Evolutionary conservation across 1,140 invertebrate genomes (phyloP), one percentile per base, ranked within the genome.

Genomic region (Mercenaria mercenaria): DNA sequence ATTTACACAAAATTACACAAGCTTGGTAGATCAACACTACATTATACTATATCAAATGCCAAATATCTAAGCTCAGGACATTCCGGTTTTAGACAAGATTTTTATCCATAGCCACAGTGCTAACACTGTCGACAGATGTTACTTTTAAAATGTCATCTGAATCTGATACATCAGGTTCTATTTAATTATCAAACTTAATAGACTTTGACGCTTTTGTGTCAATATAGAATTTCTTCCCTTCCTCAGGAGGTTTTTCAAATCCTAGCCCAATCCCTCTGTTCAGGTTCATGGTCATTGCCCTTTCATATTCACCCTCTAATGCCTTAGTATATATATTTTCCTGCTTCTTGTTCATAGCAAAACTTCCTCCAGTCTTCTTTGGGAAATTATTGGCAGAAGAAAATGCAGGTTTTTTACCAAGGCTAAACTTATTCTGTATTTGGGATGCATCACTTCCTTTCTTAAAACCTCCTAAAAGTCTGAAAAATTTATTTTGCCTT

Each of bases 161-260:
- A n/a, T n/a, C n/a, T n/a, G n/a, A n/a, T n/a, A n/a, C n/a, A n/a
- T n/a, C n/a, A n/a, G n/a, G n/a, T n/a, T n/a, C n/a, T n/a, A n/a
- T n/a, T 87, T 61, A 92, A 64, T 92, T 89, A 89, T 92, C 89
- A 90, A 91, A 92, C 83, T 92, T 91, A 3, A 89, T 89, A 26
- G 92, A 93, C 18, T 92, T 90, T 26, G 79, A 82, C 61, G 89
- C 85, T 39, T 91, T 85, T 32, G 88, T 76, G 74, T 93, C 91
- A 88, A 93, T 93, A 74, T 92, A 86, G 82, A 93, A 92, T 41
- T 90, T 93, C 76, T 93, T 93, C 3, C 92, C 91, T 52, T 76
- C 91, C 39, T 88, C 90, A 39, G 93, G 92, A 61, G 91, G 85
- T 43, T 87, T 74, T 26, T 41, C 76, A 90, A 91, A 93, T 13